Percentiles rank a stretch among this genome's conserved stretches.
Conservation (phyloP, 1,140 invertebrate genomes). For the Drosophila triauraria region DNA sequence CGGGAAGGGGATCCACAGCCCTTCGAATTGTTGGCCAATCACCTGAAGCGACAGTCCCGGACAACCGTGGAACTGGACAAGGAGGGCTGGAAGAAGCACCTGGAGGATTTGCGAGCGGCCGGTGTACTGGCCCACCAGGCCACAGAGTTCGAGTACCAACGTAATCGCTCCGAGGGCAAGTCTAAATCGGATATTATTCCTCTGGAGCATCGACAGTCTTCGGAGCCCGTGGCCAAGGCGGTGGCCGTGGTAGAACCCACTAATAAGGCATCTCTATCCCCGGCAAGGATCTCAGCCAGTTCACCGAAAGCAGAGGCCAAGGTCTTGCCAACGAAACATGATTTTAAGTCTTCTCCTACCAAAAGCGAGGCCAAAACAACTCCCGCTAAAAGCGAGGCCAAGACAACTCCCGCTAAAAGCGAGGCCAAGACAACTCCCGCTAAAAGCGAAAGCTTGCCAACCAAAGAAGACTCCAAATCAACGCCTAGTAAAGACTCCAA, state of each 20-base stretch:
- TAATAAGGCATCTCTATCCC: constrained; percentile 50
- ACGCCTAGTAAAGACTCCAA: constrained; percentile 3
- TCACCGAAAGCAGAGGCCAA: constrained; percentile 14
- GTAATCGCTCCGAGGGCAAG: constrained; percentile 71
- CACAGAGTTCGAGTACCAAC: constrained; percentile 76
- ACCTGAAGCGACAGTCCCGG: constrained; percentile 73
- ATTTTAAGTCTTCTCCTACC: neutral
- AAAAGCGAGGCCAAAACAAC: constrained; percentile 1
- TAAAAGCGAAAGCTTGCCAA: constrained; percentile 19
- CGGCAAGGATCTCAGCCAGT: constrained; percentile 27
- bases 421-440: neutral
- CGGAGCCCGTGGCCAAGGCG: constrained; percentile 41
- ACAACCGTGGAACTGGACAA: constrained; percentile 40
- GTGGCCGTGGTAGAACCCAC: constrained; percentile 69
- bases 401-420: constrained; percentile 1
- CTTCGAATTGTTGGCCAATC: constrained; percentile 73
- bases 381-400: constrained; percentile 7
- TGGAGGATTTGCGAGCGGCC: constrained; percentile 71
- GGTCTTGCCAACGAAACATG: neutral
- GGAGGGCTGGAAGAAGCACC: constrained; percentile 78
- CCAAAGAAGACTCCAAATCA: constrained; percentile 27
- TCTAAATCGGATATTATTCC: constrained; percentile 65
- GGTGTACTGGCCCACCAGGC: constrained; percentile 80
- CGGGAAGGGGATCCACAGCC: constrained; percentile 86
- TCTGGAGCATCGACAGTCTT: constrained; percentile 31